Conservation (phyloP, 2,888 invertebrate species). For the Noctua comes region DNA sequence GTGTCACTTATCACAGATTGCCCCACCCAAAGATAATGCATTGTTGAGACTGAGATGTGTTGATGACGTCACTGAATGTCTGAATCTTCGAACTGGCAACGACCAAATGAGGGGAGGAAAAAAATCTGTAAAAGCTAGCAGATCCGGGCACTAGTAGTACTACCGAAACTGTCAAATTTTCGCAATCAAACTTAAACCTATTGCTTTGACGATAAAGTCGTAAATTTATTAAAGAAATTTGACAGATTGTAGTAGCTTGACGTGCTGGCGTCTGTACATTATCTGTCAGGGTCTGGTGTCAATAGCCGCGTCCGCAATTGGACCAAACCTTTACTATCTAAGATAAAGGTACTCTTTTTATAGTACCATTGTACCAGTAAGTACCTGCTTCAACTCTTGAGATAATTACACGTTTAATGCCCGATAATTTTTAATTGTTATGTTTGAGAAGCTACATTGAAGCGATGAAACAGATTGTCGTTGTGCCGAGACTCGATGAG, state of each 20-base stretch:
- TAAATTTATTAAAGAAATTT: too few relatives aligned
- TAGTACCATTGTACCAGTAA: neutral
- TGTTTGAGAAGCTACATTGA: neutral
- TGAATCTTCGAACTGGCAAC: neutral
- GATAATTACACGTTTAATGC: neutral
- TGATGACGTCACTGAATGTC: neutral
- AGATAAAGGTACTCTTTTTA: neutral
- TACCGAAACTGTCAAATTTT: too few relatives aligned
- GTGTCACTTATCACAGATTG: constrained; percentile 15
- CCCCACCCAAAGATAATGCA: neutral
- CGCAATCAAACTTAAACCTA: too few relatives aligned
- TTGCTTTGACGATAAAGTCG: too few relatives aligned
- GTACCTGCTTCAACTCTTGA: neutral
- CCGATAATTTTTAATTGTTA: neutral
- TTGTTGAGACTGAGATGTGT: neutral
- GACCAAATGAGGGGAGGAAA: neutral
- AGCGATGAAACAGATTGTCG: constrained; percentile 3
- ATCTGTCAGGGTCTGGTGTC: neutral
- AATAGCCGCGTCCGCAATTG: neutral
- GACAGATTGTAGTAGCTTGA: too few relatives aligned
- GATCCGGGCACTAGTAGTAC: neutral
- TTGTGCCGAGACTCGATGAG: constrained; percentile 29
- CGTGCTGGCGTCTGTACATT: neutral
- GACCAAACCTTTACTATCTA: neutral
- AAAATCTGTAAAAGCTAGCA: neutral